Percentiles rank a stretch among this genome's conserved stretches.
Evolutionary conservation across 2,113 vertebrate species (phyloP).

Genomic region (Notothenia rossii): DNA sequence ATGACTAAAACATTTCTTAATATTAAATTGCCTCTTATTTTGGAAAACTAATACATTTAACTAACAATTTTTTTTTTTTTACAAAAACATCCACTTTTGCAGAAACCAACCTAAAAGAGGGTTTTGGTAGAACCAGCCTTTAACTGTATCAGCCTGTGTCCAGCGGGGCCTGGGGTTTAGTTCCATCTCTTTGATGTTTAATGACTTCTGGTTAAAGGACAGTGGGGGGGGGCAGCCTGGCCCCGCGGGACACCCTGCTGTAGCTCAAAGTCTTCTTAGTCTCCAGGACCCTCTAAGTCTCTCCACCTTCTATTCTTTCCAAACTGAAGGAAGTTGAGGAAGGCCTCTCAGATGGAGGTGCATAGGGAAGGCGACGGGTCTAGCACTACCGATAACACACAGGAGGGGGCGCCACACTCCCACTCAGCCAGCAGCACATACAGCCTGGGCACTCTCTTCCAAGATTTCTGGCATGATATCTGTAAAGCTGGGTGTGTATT

Average conservation of each 20-base stretch:
- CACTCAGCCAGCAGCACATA: constrained; percentile 89
- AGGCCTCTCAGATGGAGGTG: constrained; percentile 97
- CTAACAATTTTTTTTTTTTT: not conserved
- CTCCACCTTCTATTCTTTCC: constrained; percentile 88
- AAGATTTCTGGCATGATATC: constrained; percentile 98
- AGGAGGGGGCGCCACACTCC: constrained; percentile 92
- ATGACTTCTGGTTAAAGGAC: not conserved
- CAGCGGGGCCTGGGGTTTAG: constrained; percentile 13
- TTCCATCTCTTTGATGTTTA: not conserved
- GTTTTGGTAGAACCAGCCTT: constrained; percentile 20
- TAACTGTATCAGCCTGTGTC: constrained; percentile 33
- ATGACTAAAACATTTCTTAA: not conserved
- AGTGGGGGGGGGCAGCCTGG: not conserved
- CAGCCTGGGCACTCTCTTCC: constrained; percentile 93
- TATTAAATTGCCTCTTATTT: not conserved
- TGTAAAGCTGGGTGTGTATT: constrained; percentile 99
- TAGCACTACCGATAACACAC: constrained; percentile 98
- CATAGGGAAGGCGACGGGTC: constrained; percentile 99
- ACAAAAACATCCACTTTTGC: constrained; percentile 21
- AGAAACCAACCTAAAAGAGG: constrained; percentile 24
- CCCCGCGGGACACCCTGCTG: constrained; percentile 40
- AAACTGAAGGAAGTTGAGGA: constrained; percentile 98
- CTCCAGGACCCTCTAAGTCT: constrained; percentile 68
- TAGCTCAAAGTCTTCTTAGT: constrained; percentile 16
- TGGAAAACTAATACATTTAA: not conserved